Evolutionary conservation across 2,888 invertebrate genomes (phyloP).

Genomic region (Nineta flava): DNA sequence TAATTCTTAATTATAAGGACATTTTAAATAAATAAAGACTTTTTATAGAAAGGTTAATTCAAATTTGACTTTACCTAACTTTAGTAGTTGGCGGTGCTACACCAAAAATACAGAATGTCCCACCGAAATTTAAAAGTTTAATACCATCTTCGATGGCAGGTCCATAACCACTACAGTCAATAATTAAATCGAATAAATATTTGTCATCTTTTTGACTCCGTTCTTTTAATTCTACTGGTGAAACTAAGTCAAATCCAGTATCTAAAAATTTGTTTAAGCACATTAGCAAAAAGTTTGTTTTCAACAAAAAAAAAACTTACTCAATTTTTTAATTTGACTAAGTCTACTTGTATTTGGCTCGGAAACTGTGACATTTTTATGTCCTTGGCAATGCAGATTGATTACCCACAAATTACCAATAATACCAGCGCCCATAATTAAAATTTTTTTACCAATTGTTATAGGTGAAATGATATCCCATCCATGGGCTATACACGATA

Average conservation of each 20-base stretch:
- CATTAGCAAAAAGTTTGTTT: not conserved
- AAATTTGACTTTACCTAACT: conserved; percentile 18
- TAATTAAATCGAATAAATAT: conserved; percentile 39
- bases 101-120: conserved; percentile 52
- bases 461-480: conserved; percentile 46
- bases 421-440: conserved; percentile 54
- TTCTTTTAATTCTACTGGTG: conserved; percentile 36
- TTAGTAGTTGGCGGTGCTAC: conserved; percentile 38
- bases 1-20: no score
- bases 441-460: conserved; percentile 40
- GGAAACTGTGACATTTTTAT: conserved; percentile 49
- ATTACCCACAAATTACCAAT: conserved; percentile 56
- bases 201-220: conserved; percentile 24
- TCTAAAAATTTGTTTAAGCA: conserved; percentile 31
- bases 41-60: not conserved
- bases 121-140: conserved; percentile 37
- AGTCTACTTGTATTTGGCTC: conserved; percentile 41
- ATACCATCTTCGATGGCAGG: conserved; percentile 49
- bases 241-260: conserved; percentile 38
- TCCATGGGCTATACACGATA: conserved; percentile 54
- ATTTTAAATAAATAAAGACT: no score
- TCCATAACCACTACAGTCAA: conserved; percentile 59
- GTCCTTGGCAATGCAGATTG: conserved; percentile 48
- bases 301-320: conserved; percentile 22
- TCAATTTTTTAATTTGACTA: conserved; percentile 32